phyloP scores from a whole-genome alignment of 2,888 invertebrate genomes.

The Rhagophthalmus giganteus region DNA sequence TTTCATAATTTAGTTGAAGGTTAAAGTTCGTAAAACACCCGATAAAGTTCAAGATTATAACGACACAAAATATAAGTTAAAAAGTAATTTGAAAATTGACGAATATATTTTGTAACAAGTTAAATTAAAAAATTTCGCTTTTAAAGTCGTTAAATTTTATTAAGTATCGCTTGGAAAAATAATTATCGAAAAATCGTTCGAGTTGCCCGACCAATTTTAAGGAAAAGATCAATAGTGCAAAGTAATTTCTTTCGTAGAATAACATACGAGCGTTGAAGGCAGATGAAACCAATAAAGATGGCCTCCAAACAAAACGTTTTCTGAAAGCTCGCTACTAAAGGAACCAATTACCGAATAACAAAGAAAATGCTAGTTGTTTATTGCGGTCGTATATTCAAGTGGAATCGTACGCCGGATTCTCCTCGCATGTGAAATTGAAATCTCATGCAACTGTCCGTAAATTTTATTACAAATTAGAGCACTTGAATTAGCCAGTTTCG shows the following conservation, averaged over 20 bases:
- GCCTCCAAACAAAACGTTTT: conserved; percentile 24
- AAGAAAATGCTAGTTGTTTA: conserved; percentile 26
- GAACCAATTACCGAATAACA: conserved; percentile 27
- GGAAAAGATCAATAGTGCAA: conserved; percentile 15
- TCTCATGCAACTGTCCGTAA: conserved; percentile 16
- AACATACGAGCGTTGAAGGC: conserved; percentile 22
- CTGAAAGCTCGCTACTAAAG: conserved; percentile 22
- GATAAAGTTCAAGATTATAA: no score
- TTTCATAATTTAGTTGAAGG: background rate
- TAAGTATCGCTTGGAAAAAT: conserved; percentile 3
- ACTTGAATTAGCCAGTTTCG: conserved; percentile 8
- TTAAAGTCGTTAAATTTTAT: no score
- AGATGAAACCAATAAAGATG: conserved; percentile 25
- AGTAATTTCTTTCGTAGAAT: conserved; percentile 18
- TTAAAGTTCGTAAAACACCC: background rate
- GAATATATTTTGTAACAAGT: no score
- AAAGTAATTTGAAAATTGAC: no score
- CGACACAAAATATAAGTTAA: no score
- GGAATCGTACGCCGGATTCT: conserved; percentile 12
- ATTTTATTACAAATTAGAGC: conserved; percentile 23
- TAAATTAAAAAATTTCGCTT: no score
- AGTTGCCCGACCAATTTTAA: conserved; percentile 7
- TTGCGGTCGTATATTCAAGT: conserved; percentile 22
- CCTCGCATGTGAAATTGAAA: conserved; percentile 23
- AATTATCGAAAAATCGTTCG: no score